Base-by-base conservation (phyloP, 2,797 vertebrate genomes). In the Buceros bicornis region DNA sequence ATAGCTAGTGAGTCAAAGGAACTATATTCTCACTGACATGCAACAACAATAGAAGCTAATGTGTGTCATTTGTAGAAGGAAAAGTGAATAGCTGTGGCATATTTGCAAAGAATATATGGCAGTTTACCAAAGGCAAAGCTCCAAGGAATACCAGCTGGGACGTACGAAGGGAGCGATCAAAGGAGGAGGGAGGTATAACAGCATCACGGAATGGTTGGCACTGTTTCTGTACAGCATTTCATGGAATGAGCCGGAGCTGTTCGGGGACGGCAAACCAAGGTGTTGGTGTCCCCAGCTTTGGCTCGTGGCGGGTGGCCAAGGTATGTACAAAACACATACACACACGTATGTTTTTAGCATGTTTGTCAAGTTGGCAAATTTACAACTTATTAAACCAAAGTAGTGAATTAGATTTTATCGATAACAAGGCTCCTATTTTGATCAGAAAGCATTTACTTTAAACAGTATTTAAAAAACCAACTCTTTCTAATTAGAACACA, bases 141-240 rank as follows among this genome's bases (percentile, higher is more conserved):
- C 97, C 98, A 98, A 97, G 96, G 96, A 97, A 90, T 97, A 97
- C 97, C 98, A 98, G 97, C 97, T 98, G 98, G 97, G 97, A 94
- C 93, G 96, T 92, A 94, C 95, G 97, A 97, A 97, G 96, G 96
- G 96, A 98, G 92, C 95, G 93, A 91, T 95, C 91, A 82, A 15
- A 93, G 82, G 96, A 96, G 91, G 93, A 96, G 95, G 97, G 89
- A 85, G 94, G 91, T 91, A 77, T 96, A 95, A 94, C 93, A 10
- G 97, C 97, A 97, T 88, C 96, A 90, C 94, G 97, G 97, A 94
- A 95, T 42, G 95, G 85, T 85, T 97, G 97, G 97, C 97, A 97
- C 51, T 87, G 26, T 76, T 91, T 84, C 95, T 69, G 76, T 35
- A 28, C 15, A 96, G 97, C 57, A 6, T 72, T 94, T 43, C 85